Evolutionary conservation across 2,113 vertebrate genomes (phyloP), one percentile per base, ranked within the genome.

Genomic region (Scomber scombrus): DNA sequence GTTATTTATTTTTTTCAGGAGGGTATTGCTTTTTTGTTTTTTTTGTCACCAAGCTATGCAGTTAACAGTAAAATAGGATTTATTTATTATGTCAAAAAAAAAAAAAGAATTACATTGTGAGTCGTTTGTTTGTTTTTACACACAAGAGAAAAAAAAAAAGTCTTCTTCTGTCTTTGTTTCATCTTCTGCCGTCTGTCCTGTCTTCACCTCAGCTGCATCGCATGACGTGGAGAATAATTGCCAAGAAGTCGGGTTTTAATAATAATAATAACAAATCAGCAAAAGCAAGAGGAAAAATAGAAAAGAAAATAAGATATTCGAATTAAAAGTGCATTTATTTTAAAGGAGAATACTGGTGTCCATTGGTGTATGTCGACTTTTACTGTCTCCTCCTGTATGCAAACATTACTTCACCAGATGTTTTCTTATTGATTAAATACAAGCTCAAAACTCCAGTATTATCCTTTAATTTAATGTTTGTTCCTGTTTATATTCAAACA

Each of bases 1-100:
- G 45, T 89, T 87, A 83, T 91, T 92, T 91, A 86, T 90, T 87
- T 87, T 71, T 34, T 65, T n/a, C n/a, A n/a, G n/a, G n/a, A 26
- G 87, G 21, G 64, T 87, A n/a, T 84, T 75, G 78, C 78, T 86
- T 84, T n/a, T n/a, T n/a, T n/a, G n/a, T n/a, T n/a, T n/a, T n/a
- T n/a, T n/a, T n/a, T n/a, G n/a, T 74, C 88, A 76, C 83, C 21
- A 23, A 92, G 92, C 90, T 90, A 93, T 92, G 91, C 91, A 92
- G 88, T n/a, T 83, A 80, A 84, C 72, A 70, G 69, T 61, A n/a
- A n/a, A 8, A 54, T 79, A 72, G 71, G 55, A n/a, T n/a, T 87
- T 88, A 88, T 92, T 92, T 90, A 91, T 85, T 84, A 64, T 40
- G 55, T 61, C 16, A 6, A n/a, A n/a, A n/a, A n/a, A n/a, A n/a